These are phyloP conservation scores for Molossus alvarezi DNA, from an alignment of 2,797 vertebrate species.

Conservation along the genomic window DNA sequence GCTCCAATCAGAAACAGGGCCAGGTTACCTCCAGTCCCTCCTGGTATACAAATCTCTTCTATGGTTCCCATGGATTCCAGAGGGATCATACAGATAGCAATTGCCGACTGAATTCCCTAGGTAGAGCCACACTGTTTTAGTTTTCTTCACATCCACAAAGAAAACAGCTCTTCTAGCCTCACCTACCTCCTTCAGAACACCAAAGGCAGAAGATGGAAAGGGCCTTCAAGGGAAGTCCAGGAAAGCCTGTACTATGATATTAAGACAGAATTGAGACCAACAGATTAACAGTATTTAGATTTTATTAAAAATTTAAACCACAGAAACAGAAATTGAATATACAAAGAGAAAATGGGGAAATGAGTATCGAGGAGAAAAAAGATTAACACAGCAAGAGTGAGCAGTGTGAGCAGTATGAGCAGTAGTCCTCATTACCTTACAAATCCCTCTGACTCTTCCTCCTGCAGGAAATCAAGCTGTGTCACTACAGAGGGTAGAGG, in stretches of 20 bases:
- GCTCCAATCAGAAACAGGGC: neutral
- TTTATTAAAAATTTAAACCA: conserved; percentile 75
- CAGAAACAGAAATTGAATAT: conserved; percentile 8
- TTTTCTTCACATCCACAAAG: neutral
- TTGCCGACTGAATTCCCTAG: neutral
- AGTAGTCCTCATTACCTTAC: too few species aligned
- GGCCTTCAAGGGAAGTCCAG: neutral
- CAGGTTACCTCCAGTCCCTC: neutral
- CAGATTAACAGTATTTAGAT: neutral
- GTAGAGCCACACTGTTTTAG: neutral
- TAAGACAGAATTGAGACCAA: neutral
- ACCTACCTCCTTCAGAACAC: neutral
- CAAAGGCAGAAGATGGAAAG: neutral
- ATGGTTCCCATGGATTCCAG: neutral
- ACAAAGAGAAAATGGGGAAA: neutral
- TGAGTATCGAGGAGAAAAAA: neutral
- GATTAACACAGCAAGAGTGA: fast-evolving
- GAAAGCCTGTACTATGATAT: neutral
- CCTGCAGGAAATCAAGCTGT: neutral
- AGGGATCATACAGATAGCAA: neutral
- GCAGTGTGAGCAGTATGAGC: fast-evolving
- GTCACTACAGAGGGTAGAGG: fast-evolving
- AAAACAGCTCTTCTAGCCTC: neutral
- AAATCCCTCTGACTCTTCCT: neutral
- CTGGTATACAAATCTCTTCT: neutral